Evolutionary conservation across 1,140 invertebrate genomes (phyloP).

Genomic region (Rhagoletis zephyria): DNA sequence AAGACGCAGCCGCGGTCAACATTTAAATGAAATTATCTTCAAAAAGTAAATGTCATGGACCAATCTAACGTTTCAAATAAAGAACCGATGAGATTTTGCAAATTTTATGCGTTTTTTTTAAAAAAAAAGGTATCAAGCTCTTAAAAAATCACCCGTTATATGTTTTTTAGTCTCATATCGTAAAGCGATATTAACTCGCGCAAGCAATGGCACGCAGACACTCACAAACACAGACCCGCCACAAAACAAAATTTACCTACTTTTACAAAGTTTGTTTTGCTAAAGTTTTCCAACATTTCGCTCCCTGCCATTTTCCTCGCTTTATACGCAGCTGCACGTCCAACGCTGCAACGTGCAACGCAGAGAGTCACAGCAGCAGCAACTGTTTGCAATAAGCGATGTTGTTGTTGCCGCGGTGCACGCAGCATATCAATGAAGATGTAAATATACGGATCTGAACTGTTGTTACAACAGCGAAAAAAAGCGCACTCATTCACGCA

Average conservation of each 20-base stretch:
- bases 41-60: no score
- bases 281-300: conserved; percentile 22
- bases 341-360: conserved; percentile 14
- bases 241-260: background rate
- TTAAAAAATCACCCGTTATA: no score
- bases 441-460: conserved; percentile 14
- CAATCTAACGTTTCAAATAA: no score
- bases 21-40: no score
- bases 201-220: background rate
- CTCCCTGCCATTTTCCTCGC: conserved; percentile 9
- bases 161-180: no score
- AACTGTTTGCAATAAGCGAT: background rate
- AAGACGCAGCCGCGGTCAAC: no score
- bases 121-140: no score
- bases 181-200: no score
- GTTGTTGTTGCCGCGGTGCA: background rate
- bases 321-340: background rate
- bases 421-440: conserved; percentile 25
- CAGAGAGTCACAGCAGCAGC: background rate
- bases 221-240: background rate
- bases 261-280: conserved; percentile 30
- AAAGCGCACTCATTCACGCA: conserved; percentile 19
- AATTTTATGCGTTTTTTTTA: no score
- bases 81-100: no score
- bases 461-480: background rate